Evolutionary conservation across 2,113 vertebrate genomes (phyloP).

Genomic region (Cavia aperea): DNA sequence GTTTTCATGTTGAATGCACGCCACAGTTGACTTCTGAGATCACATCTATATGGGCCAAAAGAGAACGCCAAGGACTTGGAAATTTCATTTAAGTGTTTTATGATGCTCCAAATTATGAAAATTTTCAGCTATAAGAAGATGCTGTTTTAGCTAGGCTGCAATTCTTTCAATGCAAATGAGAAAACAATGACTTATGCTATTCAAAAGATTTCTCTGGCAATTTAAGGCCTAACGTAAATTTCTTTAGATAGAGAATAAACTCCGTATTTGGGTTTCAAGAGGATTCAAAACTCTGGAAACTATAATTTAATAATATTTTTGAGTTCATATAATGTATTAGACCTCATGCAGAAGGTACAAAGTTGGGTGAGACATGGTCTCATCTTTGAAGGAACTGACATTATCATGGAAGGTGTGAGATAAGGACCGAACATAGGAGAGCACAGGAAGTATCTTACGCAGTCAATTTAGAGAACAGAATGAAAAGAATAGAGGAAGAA

Average conservation of each 20-base stretch:
- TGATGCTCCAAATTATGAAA: background rate
- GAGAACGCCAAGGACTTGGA: background rate
- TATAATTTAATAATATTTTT: background rate
- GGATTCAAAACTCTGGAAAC: background rate
- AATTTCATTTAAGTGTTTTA: background rate
- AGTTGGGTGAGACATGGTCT: background rate
- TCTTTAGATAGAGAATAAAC: conserved; percentile 24
- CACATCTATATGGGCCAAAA: background rate
- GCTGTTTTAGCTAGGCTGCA: background rate
- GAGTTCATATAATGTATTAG: background rate
- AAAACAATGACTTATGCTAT: background rate
- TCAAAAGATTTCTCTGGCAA: conserved; percentile 12
- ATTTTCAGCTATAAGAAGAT: conserved; percentile 1
- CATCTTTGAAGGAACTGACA: background rate
- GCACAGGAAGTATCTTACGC: background rate
- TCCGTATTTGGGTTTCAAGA: background rate
- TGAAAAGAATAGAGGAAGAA: conserved; percentile 18
- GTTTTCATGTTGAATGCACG: conserved; percentile 43
- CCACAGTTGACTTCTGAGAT: conserved; percentile 51
- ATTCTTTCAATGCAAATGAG: conserved; percentile 22
- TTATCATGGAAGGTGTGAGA: background rate
- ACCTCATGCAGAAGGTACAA: background rate
- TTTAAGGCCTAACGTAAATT: conserved; percentile 19
- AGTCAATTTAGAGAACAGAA: conserved; percentile 40
- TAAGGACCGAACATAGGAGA: conserved; percentile 19